Conservation (phyloP, 2,797 vertebrate species). For the Chlorospingus semifuscus region DNA sequence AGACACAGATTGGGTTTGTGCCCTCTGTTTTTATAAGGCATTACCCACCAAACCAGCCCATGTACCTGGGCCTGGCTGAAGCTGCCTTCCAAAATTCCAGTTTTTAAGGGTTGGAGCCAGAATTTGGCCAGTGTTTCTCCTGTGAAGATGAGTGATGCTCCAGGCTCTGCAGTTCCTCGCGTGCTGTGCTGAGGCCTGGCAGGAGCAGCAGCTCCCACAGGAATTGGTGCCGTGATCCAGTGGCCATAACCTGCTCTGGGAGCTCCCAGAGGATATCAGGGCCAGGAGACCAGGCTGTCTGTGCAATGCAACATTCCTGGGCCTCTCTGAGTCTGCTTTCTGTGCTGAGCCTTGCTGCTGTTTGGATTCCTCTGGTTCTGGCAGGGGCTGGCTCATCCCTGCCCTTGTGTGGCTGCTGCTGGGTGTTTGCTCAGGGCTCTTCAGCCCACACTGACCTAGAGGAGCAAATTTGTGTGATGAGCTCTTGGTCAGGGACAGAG, state of each 20-base stretch:
- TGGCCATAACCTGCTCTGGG: background rate
- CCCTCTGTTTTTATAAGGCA: background rate
- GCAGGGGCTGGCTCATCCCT: background rate
- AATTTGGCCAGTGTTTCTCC: background rate
- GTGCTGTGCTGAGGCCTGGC: background rate
- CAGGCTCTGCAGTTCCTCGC: background rate
- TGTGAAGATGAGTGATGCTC: background rate
- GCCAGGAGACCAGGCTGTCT: background rate
- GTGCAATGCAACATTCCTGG: background rate
- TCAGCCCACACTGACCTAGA: background rate
- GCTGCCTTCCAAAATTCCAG: background rate
- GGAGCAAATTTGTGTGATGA: background rate
- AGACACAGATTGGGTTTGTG: background rate
- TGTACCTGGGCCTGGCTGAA: background rate
- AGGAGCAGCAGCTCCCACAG: background rate
- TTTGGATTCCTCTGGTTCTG: background rate
- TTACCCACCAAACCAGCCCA: background rate
- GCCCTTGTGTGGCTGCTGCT: background rate
- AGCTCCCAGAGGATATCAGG: constrained; percentile 25
- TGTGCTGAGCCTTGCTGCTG: background rate
- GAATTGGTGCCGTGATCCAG: background rate
- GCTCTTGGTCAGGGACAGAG: background rate
- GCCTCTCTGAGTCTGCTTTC: background rate
- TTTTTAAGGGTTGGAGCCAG: background rate
- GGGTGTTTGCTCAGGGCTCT: background rate